Evolutionary conservation across 2,113 vertebrate genomes (phyloP), one percentile per base, ranked within the genome.

Genomic region (Cyprinodon variegatus): DNA sequence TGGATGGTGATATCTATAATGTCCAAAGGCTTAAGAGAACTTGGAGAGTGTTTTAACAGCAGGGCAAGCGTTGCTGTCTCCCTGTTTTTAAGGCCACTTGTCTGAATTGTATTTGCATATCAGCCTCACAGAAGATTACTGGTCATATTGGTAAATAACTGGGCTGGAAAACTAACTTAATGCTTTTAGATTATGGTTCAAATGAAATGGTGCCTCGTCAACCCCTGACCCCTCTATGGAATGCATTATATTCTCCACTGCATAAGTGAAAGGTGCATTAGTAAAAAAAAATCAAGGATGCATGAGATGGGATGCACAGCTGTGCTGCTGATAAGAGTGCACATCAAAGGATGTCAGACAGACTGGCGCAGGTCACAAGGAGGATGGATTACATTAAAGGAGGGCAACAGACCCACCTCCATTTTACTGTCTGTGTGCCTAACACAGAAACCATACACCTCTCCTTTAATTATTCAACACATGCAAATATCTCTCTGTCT

Each of bases 151-250:
- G 40, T 36, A 67, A 61, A 46, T 60, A 66, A 57, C 11, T 22
- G 57, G 20, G 45, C 65, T 53, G 48, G 76, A 62, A 61, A 77
- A 83, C 79, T 90, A 91, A 90, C 85, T 89, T 88, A 73, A 76
- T 60, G 64, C 71, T 77, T 70, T 61, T 86, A 82, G 74, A 84
- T 85, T 80, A 87, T 70, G 85, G 77, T 76, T 20, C 29, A 71
- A 68, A 88, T 86, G 87, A 78, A 84, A 71, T 74, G 77, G 82
- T 82, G 88, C 11, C 50, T 86, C 83, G 90, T 90, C 82, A 84
- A 37, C 68, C 75, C 59, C 61, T 72, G 77, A 83, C 78, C 78
- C 77, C 76, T 57, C 74, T 75, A 12, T 62, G 65, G 78, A 64
- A 50, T 48, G 22, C 48, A 41, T 61, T 46, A 38, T 38, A 14